Conservation (phyloP, 2,113 vertebrate species). For the Grammomys dolichurus region DNA sequence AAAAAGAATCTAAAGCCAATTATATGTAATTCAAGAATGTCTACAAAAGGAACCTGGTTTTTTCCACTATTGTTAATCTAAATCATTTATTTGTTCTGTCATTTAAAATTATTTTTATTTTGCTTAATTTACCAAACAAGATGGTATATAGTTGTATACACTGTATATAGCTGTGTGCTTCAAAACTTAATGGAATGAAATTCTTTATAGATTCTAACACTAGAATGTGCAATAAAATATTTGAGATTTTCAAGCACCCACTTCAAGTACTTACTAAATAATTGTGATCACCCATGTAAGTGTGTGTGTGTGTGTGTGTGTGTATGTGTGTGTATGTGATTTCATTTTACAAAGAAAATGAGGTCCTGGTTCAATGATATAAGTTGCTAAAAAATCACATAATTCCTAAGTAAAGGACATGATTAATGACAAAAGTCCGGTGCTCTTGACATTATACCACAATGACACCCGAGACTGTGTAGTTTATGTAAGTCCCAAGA, state of each 20-base stretch:
- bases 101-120: conserved; percentile 57
- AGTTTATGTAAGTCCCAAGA: background rate
- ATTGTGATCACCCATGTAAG: background rate
- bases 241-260: conserved; percentile 22
- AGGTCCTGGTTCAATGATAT: conserved; percentile 6
- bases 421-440: background rate
- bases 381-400: background rate
- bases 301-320: background rate
- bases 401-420: background rate
- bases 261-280: conserved; percentile 23
- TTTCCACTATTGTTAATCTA: conserved; percentile 44
- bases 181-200: background rate
- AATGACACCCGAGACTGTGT: background rate
- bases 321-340: background rate
- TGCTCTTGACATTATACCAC: background rate
- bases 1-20: conserved; percentile 47
- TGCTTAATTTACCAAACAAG: conserved; percentile 37
- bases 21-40: conserved; percentile 38
- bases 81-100: conserved; percentile 38
- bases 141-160: background rate
- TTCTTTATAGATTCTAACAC: conserved; percentile 32
- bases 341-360: conserved; percentile 44
- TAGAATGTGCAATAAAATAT: background rate
- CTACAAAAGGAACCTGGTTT: background rate
- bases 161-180: conserved; percentile 10